Evolutionary conservation across 2,888 invertebrate species (phyloP).

Genomic region (Amblyjoppa fuscipennis): DNA sequence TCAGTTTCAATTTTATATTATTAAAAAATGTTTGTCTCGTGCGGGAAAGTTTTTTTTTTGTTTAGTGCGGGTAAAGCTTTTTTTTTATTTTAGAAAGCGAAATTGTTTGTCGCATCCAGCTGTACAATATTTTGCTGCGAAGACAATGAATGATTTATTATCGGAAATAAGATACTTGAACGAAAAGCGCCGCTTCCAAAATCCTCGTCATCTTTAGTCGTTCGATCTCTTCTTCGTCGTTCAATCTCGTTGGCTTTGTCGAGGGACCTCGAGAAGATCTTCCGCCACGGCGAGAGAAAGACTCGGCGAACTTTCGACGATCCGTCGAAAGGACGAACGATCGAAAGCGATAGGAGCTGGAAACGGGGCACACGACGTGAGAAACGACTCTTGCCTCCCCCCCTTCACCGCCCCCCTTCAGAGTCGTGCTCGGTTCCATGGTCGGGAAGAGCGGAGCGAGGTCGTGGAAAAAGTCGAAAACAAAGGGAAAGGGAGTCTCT

Average conservation of each 20-base stretch:
- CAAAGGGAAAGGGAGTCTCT: conserved; percentile 54
- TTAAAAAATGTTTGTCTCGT: too few species aligned
- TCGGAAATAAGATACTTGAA: neutral
- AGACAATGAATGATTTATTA: neutral
- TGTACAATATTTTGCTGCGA: too few species aligned
- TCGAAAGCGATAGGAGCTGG: conserved; percentile 68
- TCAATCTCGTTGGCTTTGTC: neutral
- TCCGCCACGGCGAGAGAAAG: conserved; percentile 53
- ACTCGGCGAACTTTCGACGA: conserved; percentile 69
- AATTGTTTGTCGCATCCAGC: too few species aligned
- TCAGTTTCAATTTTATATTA: neutral
- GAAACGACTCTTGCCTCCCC: conserved; percentile 62
- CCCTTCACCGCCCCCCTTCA: conserved; percentile 14
- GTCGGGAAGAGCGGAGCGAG: conserved; percentile 54
- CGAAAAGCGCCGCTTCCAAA: neutral
- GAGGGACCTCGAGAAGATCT: neutral
- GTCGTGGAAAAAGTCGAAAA: conserved; percentile 43
- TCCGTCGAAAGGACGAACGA: conserved; percentile 68
- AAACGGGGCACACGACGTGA: conserved; percentile 66
- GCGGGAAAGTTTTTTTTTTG: too few species aligned
- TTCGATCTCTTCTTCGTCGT: neutral
- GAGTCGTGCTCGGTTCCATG: conserved; percentile 32
- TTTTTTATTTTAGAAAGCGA: too few species aligned
- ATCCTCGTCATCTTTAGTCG: neutral
- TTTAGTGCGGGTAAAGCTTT: too few species aligned